A percentile compares a stretch with the other conserved stretches of the same genome.
Evolutionary conservation across 2,797 vertebrate genomes (phyloP).

Genomic region (Mergus octosetaceus): DNA sequence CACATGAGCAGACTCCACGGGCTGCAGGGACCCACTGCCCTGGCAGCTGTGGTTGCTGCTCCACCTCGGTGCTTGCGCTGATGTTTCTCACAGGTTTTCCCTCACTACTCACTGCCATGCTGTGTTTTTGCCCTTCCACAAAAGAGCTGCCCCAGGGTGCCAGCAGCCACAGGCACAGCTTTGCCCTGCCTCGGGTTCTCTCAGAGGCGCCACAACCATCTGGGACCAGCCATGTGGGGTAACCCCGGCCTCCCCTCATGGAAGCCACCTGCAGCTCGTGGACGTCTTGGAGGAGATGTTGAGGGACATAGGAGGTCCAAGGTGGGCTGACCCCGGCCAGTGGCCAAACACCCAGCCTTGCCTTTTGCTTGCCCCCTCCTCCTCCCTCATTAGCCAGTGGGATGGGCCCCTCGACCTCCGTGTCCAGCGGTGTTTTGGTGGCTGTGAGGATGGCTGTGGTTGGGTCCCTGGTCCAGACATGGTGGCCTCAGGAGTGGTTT

Average conservation of each 20-base stretch:
- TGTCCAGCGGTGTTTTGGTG: rapidly evolving
- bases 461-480: rapidly evolving
- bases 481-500: rapidly evolving
- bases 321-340: not conserved
- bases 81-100: not conserved
- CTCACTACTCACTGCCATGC: not conserved
- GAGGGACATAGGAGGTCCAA: rapidly evolving
- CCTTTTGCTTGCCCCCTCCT: too few relatives aligned
- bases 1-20: not conserved
- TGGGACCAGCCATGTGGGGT: rapidly evolving
- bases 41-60: not conserved
- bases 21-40: not conserved
- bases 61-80: not conserved
- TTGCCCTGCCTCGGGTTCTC: too few relatives aligned
- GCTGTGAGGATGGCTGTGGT: rapidly evolving
- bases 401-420: rapidly evolving
- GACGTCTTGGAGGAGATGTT: rapidly evolving
- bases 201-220: rapidly evolving
- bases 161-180: not conserved
- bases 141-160: not conserved
- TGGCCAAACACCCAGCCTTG: not conserved
- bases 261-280: rapidly evolving
- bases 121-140: not conserved
- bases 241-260: not conserved
- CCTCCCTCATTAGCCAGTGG: too few relatives aligned